Evolutionary conservation across 2,113 vertebrate genomes (phyloP), one percentile per base, ranked within the genome.

Genomic region (Euleptes europaea): DNA sequence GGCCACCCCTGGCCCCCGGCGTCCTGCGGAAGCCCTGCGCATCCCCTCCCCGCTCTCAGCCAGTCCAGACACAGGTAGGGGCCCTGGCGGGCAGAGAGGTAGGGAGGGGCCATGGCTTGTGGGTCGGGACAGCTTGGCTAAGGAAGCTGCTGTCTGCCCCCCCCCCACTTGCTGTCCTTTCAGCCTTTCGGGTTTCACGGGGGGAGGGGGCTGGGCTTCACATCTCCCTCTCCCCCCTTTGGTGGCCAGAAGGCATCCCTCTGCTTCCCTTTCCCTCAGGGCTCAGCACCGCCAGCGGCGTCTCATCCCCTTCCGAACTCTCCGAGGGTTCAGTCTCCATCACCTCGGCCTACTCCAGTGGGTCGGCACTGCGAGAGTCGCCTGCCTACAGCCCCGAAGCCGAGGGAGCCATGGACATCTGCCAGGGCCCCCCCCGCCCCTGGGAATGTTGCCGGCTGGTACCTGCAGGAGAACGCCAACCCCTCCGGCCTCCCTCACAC

Each of bases 11-110:
- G 49, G 35, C 71, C n/a, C 17, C 13, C 33, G 72, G n/a, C 23
- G n/a, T 4, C 90, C 91, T 38, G 33, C 78, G 23, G 89, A 88
- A 74, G 82, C 81, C 69, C 90, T 21, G 33, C 82, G 2, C 83
- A 71, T 94, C 17, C 91, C 87, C 1, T 98, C 97, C 0, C 97
- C 97, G 0, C 93, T 96, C 15, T 98, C 97, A 31, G 96, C 97
- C 84, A 98, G 97, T 83, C 96, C 97, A 0, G 98, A 98, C 86
- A 98, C 97, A 73, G 98, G 98, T 98, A 90, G 87, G 90, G 72
- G 40, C 26, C 13, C 15, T 13, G 35, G 49, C 19, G 1, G 23
- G 82, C 2, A 1, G n/a, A 6, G 35, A 1, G 2, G 23, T 2
- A 2, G 12, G 3, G 67, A 15, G 21, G 78, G n/a, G n/a, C n/a